These are phyloP conservation scores for Caradrina kadenii DNA, from an alignment of 2,888 invertebrate species.

Conservation along the genomic window DNA sequence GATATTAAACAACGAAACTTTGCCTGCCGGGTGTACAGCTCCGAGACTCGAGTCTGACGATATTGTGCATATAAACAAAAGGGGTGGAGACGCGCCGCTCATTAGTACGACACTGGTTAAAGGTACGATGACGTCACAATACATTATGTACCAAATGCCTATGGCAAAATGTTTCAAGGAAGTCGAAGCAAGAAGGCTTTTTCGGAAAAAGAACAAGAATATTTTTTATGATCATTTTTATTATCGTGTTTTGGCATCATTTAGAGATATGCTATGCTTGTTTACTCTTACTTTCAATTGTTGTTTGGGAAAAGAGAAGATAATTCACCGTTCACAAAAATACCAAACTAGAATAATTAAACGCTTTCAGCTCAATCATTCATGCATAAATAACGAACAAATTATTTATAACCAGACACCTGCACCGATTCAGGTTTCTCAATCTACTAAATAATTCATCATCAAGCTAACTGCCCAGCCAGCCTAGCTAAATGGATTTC, in stretches of 20 bases:
- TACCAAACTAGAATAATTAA: conserved; percentile 15
- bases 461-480: conserved; percentile 29
- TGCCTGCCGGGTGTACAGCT: conserved; percentile 64
- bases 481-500: conserved; percentile 45
- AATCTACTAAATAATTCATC: conserved; percentile 50
- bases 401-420: not conserved
- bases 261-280: conserved; percentile 5
- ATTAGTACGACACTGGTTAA: conserved; percentile 67
- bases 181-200: not conserved
- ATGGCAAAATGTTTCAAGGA: conserved; percentile 17
- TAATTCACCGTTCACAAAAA: not conserved
- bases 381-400: conserved; percentile 17
- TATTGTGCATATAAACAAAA: conserved; percentile 79
- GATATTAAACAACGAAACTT: conserved; percentile 74
- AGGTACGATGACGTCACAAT: conserved; percentile 31
- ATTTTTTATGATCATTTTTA: not conserved
- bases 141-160: conserved; percentile 22
- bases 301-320: not conserved
- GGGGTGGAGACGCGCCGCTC: conserved; percentile 69
- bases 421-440: not conserved
- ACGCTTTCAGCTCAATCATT: conserved; percentile 1
- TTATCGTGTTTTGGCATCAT: conserved; percentile 1
- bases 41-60: conserved; percentile 61
- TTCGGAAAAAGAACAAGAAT: conserved; percentile 11
- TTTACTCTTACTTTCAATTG: not conserved